Percentiles rank a stretch among this genome's conserved stretches.
Evolutionary conservation across 2,888 invertebrate species (phyloP).

Genomic region (Eumacrocentrus americanus): DNA sequence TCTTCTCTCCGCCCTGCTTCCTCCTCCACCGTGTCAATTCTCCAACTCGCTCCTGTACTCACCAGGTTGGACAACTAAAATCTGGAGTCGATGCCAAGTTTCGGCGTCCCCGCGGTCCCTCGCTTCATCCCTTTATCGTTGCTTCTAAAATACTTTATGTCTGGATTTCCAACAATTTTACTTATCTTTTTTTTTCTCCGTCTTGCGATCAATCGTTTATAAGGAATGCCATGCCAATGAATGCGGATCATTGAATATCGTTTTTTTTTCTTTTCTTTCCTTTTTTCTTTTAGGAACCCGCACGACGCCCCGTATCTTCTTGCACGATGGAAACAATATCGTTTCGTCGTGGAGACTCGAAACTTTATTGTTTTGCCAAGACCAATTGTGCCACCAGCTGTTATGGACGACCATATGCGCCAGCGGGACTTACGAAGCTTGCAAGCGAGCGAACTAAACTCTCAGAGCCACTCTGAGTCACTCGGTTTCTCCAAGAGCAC

Average conservation of each 20-base stretch:
- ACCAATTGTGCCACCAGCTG: conserved; percentile 40
- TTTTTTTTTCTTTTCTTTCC: conserved; percentile 14
- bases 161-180: neutral
- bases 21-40: conserved; percentile 40
- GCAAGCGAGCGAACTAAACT: conserved; percentile 1
- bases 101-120: conserved; percentile 23
- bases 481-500: neutral
- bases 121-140: conserved; percentile 27
- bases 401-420: conserved; percentile 33
- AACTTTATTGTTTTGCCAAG: conserved; percentile 41
- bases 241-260: neutral
- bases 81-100: conserved; percentile 53
- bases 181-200: neutral
- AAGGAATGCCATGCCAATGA: neutral
- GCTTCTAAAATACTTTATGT: conserved; percentile 29
- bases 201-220: conserved; percentile 23
- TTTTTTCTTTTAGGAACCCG: conserved; percentile 9
- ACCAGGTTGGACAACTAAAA: conserved; percentile 45
- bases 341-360: neutral
- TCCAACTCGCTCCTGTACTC: conserved; percentile 30
- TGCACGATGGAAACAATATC: conserved; percentile 15
- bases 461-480: conserved; percentile 7
- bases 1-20: conserved; percentile 9
- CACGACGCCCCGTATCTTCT: neutral
- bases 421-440: conserved; percentile 9